These are phyloP conservation scores for Hylaeus volcanicus DNA, from an alignment of 1,140 invertebrate genomes.

Conservation along the genomic window DNA sequence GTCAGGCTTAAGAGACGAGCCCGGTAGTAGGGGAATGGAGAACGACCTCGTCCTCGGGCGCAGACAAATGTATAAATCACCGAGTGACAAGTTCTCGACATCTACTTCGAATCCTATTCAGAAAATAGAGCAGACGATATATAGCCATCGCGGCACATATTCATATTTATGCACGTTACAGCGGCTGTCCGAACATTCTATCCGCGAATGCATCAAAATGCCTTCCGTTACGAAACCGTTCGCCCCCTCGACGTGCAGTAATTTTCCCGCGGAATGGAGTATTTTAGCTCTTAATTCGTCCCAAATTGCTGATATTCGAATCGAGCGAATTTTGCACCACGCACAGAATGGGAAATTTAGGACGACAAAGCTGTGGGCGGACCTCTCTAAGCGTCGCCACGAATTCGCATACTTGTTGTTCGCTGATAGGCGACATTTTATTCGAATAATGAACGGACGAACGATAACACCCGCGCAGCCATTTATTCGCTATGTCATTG, in stretches of 20 bases:
- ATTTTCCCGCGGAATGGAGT: constrained; percentile 7
- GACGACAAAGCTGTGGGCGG: neutral
- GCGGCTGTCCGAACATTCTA: constrained; percentile 20
- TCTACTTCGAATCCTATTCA: constrained; percentile 74
- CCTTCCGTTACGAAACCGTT: constrained; percentile 23
- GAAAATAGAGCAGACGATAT: constrained; percentile 72
- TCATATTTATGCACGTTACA: constrained; percentile 37
- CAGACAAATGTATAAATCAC: constrained; percentile 76
- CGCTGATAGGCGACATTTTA: no score
- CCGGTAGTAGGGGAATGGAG: constrained; percentile 27
- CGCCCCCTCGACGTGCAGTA: neutral
- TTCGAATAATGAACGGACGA: no score
- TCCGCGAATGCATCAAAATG: constrained; percentile 37
- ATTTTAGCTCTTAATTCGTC: neutral
- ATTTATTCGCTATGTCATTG: no score
- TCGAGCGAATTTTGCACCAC: neutral
- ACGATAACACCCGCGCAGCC: no score
- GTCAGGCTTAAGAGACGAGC: constrained; percentile 33
- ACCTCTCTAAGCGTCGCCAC: no score
- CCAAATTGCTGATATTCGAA: neutral
- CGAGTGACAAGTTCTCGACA: constrained; percentile 72
- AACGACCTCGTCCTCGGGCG: constrained; percentile 66
- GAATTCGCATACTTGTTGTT: no score
- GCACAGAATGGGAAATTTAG: neutral
- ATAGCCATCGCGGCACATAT: constrained; percentile 33